Evolutionary conservation across 2,113 vertebrate genomes (phyloP).

Genomic region (Lontra canadensis): DNA sequence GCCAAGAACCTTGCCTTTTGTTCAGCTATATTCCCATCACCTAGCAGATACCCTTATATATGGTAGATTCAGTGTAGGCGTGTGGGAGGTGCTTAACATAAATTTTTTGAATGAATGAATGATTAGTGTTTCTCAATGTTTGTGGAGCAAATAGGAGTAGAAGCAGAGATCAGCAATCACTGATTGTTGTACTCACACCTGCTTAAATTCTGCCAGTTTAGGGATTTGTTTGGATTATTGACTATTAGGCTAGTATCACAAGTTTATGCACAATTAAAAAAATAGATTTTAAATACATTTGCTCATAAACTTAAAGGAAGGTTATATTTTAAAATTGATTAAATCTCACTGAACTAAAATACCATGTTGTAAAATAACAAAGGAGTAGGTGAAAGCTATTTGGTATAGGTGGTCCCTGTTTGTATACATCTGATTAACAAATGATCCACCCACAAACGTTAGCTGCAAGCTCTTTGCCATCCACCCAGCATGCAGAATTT

Average conservation of each 20-base stretch:
- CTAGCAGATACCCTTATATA: background rate
- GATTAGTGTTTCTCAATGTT: background rate
- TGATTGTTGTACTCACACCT: background rate
- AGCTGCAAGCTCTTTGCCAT: background rate
- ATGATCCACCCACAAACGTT: background rate
- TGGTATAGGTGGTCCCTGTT: background rate
- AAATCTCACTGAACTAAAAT: constrained; percentile 31
- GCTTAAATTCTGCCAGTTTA: background rate
- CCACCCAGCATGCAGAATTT: background rate
- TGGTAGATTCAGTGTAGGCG: background rate
- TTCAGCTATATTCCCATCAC: background rate
- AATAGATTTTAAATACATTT: background rate
- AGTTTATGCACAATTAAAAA: background rate
- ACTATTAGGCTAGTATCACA: background rate
- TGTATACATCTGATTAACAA: background rate
- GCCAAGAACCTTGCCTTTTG: background rate
- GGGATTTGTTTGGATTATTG: constrained; percentile 17
- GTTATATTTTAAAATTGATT: background rate
- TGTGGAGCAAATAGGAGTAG: background rate
- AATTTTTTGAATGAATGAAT: background rate
- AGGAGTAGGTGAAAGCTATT: background rate
- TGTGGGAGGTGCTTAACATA: background rate
- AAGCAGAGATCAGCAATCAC: background rate
- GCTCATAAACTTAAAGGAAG: background rate
- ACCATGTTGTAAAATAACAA: background rate